Percentiles rank a stretch among this genome's conserved stretches.
phyloP scores from a whole-genome alignment of 2,113 vertebrate species.

The Podarcis raffonei region DNA sequence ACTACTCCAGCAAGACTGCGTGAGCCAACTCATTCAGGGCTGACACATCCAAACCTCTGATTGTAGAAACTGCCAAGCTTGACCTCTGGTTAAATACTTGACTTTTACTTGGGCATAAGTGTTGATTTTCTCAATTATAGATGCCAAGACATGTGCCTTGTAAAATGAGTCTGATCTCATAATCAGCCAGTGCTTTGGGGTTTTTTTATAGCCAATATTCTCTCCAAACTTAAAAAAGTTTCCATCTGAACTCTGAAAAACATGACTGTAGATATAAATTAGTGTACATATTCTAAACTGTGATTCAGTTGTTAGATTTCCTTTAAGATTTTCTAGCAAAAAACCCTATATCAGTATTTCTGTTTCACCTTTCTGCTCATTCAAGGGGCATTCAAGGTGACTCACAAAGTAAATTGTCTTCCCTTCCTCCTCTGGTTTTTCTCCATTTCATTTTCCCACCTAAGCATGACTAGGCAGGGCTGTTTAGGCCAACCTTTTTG shows the following conservation, averaged over 20 bases:
- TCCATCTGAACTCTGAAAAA: background rate
- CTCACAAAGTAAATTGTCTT: background rate
- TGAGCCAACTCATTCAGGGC: background rate
- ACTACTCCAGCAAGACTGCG: background rate
- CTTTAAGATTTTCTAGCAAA: background rate
- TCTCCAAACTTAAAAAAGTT: background rate
- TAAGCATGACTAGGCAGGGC: too few relatives aligned
- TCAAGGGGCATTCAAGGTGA: background rate
- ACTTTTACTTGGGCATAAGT: constrained; percentile 3
- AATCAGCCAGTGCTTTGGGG: background rate
- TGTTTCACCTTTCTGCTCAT: background rate
- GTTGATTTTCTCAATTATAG: constrained; percentile 22
- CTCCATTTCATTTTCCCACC: background rate
- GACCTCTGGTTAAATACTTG: background rate
- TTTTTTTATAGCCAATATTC: background rate
- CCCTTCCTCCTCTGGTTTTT: background rate
- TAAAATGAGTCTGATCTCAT: background rate
- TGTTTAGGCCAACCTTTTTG: too few relatives aligned
- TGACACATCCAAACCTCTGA: background rate
- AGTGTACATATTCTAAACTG: too few relatives aligned
- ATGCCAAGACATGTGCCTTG: background rate
- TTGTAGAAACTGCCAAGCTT: background rate
- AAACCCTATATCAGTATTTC: background rate
- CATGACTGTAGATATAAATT: background rate
- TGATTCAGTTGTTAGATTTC: background rate